Percentiles rank a stretch among this genome's conserved stretches.
phyloP scores from a whole-genome alignment of 2,797 vertebrate genomes.

The Merluccius polli region DNA sequence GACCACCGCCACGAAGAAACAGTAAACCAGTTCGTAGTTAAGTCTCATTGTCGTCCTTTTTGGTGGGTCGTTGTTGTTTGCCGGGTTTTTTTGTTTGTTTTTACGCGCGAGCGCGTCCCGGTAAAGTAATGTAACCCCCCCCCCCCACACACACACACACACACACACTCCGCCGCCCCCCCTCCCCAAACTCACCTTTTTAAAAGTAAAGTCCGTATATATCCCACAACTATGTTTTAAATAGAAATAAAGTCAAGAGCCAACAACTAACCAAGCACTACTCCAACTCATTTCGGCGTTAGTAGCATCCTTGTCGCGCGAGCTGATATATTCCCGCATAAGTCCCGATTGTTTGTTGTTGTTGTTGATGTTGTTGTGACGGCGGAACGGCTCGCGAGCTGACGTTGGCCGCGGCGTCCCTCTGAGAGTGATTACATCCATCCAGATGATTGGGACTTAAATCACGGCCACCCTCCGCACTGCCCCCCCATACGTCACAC shows the following conservation, averaged over 20 bases:
- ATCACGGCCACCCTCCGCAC: slow-evolving; percentile 58
- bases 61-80: not conserved
- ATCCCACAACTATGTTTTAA: slow-evolving; percentile 1
- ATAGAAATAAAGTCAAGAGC: not conserved
- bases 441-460: slow-evolving; percentile 67
- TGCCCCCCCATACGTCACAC: slow-evolving; percentile 71
- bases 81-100: not conserved
- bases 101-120: not conserved
- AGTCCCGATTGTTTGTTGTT: not conserved
- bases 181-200: too few relatives aligned
- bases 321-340: not conserved
- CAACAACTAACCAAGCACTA: not conserved
- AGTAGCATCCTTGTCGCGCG: not conserved
- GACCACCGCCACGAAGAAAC: slow-evolving; percentile 50
- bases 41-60: slow-evolving; percentile 1
- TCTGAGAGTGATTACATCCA: slow-evolving; percentile 57
- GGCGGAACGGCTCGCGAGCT: slow-evolving; percentile 20
- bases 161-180: too few relatives aligned
- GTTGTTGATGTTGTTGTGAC: not conserved
- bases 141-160: too few relatives aligned
- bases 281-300: not conserved
- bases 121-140: not conserved
- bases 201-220: not conserved
- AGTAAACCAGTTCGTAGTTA: slow-evolving; percentile 41
- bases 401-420: slow-evolving; percentile 19